Evolutionary conservation across 2,113 vertebrate genomes (phyloP), one percentile per base, ranked within the genome.

Genomic region (Bos javanicus): DNA sequence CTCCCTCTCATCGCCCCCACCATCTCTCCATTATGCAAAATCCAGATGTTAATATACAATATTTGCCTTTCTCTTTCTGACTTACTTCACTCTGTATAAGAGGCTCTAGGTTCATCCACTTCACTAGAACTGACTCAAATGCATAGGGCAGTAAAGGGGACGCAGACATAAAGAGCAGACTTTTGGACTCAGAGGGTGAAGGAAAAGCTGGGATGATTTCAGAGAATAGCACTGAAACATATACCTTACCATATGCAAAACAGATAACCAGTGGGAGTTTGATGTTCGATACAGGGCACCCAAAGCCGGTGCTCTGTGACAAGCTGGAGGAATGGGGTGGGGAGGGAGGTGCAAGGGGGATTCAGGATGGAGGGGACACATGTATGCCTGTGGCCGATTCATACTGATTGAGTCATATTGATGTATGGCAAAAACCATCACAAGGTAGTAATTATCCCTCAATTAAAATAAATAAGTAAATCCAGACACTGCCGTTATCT

Each of bases 21-120:
- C 62, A 28, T 64, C 3, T 46, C 57, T n/a, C 26, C 54, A 21
- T 15, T 50, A 94, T 78, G 43, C 57, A 71, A 95, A 94, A 91
- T 21, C 78, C 43, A 28, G 39, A 46, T 12, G n/a, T 71, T 23
- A 12, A 71, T 3, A 39, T 39, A 71, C 0, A 2, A 23, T 36
- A 71, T 36, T 21, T 71, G 64, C 64, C 64, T 71, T 71, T 71
- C 64, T 36, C 19, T 71, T 71, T 71, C 64, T 71, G n/a, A 71
- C 67, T 23, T 39, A 23, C 19, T 71, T 12, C n/a, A 23, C 19
- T 71, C 67, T 39, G n/a, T 23, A 39, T 71, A 39, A 12, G 67
- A 39, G 67, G 67, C n/a, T 71, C 67, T 39, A 39, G 67, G 67
- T 23, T 71, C 67, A 71, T 3, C n/a, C 5, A 71, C 10, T 19